Base-by-base conservation (phyloP, 2,113 vertebrate genomes). In the Phodopus roborovskii region DNA sequence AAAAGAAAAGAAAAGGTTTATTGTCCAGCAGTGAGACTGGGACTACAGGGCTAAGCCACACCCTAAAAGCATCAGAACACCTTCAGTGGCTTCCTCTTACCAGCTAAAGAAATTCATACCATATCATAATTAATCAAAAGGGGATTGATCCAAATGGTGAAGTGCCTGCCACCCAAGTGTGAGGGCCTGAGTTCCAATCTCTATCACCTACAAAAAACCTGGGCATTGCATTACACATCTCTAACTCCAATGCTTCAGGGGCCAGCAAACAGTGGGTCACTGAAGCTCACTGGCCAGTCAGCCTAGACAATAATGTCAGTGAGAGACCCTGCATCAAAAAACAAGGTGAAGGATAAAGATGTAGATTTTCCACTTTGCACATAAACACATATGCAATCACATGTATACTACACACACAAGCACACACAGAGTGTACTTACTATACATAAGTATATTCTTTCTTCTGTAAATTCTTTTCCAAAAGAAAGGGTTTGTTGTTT, bases 381-480 rank as follows among this genome's bases (percentile, higher is more conserved):
- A 62, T 60, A 26, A n/a, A 58, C 56, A 42, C 30, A 9, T 3
- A 4, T 42, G 22, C n/a, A 83, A 42, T 62, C n/a, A 83, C 26
- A 8, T 15, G 42, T 28, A 42, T 15, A 64, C 22, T 2, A 83
- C 58, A 66, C 17, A 85, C 42, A 48, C 10, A 83, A 24, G 66
- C 78, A 77, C 66, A 89, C 48, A 7, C 45, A 78, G 64, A 90
- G 60, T 53, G 8, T 20, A 71, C 19, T 75, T 81, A 75, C 58
- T 74, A 85, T 88, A 85, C 92, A 71, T 64, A 19, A 42, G 33
- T 58, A 62, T 28, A 28, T 15, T 64, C 15, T 92, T 78, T 12
- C 56, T 90, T 95, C 53, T 84, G 24, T 50, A n/a, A 91, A 15
- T 73, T 94, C 22, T 95, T 74, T 39, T 90, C 19, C 64, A 78